Evolutionary conservation across 2,113 vertebrate genomes (phyloP), one percentile per base, ranked within the genome.

Genomic region (Dicaeum eximium): DNA sequence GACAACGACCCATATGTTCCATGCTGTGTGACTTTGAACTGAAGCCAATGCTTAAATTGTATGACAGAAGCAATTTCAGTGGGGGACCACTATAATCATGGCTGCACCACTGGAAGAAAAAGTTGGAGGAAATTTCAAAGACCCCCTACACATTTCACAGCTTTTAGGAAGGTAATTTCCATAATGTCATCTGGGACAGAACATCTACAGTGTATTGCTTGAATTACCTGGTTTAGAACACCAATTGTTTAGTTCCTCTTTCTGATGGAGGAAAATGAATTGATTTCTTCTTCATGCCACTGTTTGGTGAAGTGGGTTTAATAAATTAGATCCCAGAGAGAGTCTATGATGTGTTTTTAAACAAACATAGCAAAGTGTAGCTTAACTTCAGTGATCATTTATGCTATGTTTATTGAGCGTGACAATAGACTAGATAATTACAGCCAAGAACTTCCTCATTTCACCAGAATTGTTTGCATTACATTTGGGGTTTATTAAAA

Each of bases 221-320:
- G 78, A 69, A 74, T 89, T 20, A 25, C 25, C 71, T 70, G 54
- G 38, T 33, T 66, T 15, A 87, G 86, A 96, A 48, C 20, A 44
- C 10, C 37, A 58, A 4, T 60, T 15, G 3, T 17, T 84, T 79
- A 71, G 28, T 4, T 42, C n/a, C 31, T 94, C 40, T 23, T 94
- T 73, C 65, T 64, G n/a, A 88, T 47, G 44, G 69, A 88, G 28
- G 21, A 58, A 51, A 78, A 77, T 11, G 4, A 78, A 67, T 65
- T 71, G 15, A 57, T 88, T 78, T 86, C 51, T 92, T 81, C 67
- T 78, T 84, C 50, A 15, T 82, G n/a, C 4, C 33, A n/a, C 42
- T 93, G 38, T 94, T 97, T 91, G 58, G 35, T 73, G 61, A 95
- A 90, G 51, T 60, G 21, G 30, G 7, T 73, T 94, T 95, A 94